Evolutionary conservation across 2,113 vertebrate species (phyloP), one percentile per base, ranked within the genome.

Genomic region (Dicentrarchus labrax): DNA sequence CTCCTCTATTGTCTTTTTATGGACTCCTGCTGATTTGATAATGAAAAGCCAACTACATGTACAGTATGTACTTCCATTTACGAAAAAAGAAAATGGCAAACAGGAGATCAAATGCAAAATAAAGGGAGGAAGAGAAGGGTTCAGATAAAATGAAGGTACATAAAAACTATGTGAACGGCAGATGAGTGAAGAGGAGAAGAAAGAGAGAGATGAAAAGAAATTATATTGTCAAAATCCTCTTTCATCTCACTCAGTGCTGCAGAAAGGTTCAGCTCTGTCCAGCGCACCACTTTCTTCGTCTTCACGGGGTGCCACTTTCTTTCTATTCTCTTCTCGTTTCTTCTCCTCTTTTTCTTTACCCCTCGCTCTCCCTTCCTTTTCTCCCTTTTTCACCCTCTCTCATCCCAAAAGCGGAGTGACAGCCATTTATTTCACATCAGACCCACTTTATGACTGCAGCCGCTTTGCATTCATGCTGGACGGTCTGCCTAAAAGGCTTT

Each of bases 391-490:
- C 9, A 17, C 64, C 72, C 79, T 51, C 78, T 86, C 78, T 77
- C 76, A 45, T 82, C 70, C 72, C 47, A 16, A 89, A 89, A 76
- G 69, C 38, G 7, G 87, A 91, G 84, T 83, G 91, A 88, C 89
- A 91, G 88, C 89, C 90, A 91, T 93, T 94, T 94, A 92, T 93
- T 92, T 89, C 88, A 86, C 90, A 95, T 94, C 93, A 91, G 80
- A 79, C 83, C 85, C 83, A 84, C 84, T 93, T 94, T 93, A 91
- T 93, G 87, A 90, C 84, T 84, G 89, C 76, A 45, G 74, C 80
- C 86, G 70, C 83, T 94, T 93, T 91, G 89, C 85, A 93, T 93
- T 91, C 91, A 88, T 43, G 76, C 85, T 41, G 83, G 88, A 86
- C 67, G 39, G 50, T 86, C 80, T 82, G 85, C 81, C 91, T 91